Evolutionary conservation across 2,888 invertebrate genomes (phyloP), one percentile per base, ranked within the genome.

Genomic region (Xanthorhoe spadicearia): DNA sequence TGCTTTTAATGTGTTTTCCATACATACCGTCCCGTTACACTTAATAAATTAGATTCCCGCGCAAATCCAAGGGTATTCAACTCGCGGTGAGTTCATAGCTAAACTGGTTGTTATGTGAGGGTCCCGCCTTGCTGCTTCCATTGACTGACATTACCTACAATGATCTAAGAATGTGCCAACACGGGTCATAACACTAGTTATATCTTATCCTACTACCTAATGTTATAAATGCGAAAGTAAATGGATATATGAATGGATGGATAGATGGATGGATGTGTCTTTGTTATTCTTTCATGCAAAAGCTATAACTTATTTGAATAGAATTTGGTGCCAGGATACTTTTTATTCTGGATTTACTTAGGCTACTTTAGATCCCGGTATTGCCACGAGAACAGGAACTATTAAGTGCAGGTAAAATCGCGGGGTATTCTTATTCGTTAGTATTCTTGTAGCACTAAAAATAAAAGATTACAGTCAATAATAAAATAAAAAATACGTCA

Each of bases 51-150:
- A 28, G 28, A 48, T 19, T 32, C 17, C 48, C 32, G 17, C 48
- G 56, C 48, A 57, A 48, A 10, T 23, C 28, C 56, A 48, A 57
- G 56, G 56, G 48, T 48, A 57, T 57, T 57, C 57, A 57, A 46
- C 56, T 57, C 48, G 56, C 13, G 5, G 46, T 6, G 57, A 32
- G 48, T 28, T 48, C 15, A 28, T 48, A 32, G 57, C 32, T 10
- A 17, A 57, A 57, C 57, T 32, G 48, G 57, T 57, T 57, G n/a
- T n/a, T n/a, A n/a, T n/a, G 13, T 6, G 48, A 32, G 28, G 15
- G 23, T 28, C 19, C 15, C 46, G 23, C 17, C 17, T 46, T 32
- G 9, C 51, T 23, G 23, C 28, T 10, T 57, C 48, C 48, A 28
- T 57, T 18, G 32, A 49, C 17, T 49, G 0, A 9, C 28, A 46